Base-by-base conservation (phyloP, 2,797 vertebrate genomes). In the Monodelphis domestica region DNA sequence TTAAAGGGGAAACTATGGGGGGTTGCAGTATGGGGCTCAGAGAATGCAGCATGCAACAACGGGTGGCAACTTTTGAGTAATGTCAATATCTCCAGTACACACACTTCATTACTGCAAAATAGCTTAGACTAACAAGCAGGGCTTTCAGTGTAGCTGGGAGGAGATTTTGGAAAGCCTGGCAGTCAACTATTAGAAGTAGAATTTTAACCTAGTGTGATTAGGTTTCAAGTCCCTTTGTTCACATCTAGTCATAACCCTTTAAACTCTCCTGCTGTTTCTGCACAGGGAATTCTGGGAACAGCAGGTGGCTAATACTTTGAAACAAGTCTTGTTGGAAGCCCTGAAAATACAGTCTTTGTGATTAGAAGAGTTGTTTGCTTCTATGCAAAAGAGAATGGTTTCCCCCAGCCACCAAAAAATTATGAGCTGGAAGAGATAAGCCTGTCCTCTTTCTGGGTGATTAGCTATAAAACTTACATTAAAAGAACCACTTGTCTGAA, bases 61-160 rank as follows among this genome's bases (percentile, higher is more conserved):
- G 4, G 91, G 28, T 52, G 15, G 7, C 56, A n/a, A 52, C 89
- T 94, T 95, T 89, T 89, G 94, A 97, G 95, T 0, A 0, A 59
- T 55, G 59, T 24, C 91, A 96, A 52, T 93, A 88, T 88, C 95
- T 97, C 94, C 94, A 92, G 91, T 28, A 0, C 92, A 57, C 63
- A 70, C 0, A 0, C 88, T 94, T 88, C 12, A 4, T 90, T 90
- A 51, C 93, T 94, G 38, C 70, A 95, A 96, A 93, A 91, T 55
- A 53, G 45, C 70, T 91, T 88, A 38, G 45, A 54, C 12, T n/a
- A 88, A 70, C 4, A 7, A 78, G 88, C 33, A 90, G 30, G 51
- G 38, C 30, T 54, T 84, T 84, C 54, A 0, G 0, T 17, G 51
- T 89, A 50, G 30, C 78, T 52, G 21, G 89, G 14, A 63, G 56